A percentile compares a stretch with the other conserved stretches of the same genome.
phyloP scores from a whole-genome alignment of 2,888 invertebrate genomes.

The Myopa testacea region DNA sequence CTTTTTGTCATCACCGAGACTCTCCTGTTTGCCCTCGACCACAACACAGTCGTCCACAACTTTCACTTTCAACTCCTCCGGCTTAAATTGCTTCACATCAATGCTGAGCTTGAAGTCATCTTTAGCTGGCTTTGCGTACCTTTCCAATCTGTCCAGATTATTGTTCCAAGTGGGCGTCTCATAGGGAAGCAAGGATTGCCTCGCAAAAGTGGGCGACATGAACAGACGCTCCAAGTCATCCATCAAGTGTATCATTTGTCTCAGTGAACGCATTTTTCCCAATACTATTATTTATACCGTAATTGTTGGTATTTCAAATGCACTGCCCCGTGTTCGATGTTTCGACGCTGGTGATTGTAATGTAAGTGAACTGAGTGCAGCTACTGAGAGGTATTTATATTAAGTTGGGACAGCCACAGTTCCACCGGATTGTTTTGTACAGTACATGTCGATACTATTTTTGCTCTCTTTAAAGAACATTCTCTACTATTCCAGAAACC shows the following conservation, averaged over 20 bases:
- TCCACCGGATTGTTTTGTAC: no score
- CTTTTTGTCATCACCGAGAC: conserved; percentile 78
- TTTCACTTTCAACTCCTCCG: conserved; percentile 78
- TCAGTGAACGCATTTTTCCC: conserved; percentile 27
- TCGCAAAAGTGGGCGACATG: background rate
- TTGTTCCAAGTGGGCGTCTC: background rate
- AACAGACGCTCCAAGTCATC: conserved; percentile 24
- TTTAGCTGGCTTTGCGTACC: conserved; percentile 65
- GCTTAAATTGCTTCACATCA: conserved; percentile 78
- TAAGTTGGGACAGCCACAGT: no score
- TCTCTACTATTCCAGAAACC: no score
- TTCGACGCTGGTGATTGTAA: no score
- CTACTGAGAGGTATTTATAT: no score
- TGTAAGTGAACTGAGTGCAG: no score
- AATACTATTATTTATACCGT: no score
- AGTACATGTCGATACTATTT: no score
- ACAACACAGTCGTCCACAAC: conserved; percentile 70
- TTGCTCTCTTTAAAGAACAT: no score
- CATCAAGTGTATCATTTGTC: conserved; percentile 15
- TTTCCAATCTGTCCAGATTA: background rate
- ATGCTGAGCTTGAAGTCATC: conserved; percentile 77
- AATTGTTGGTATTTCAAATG: no score
- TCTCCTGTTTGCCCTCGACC: conserved; percentile 79
- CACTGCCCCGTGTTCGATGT: no score
- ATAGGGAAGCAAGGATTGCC: background rate